These are phyloP conservation scores for Furcifer pardalis DNA, from an alignment of 2,797 vertebrate genomes.

Conservation along the genomic window DNA sequence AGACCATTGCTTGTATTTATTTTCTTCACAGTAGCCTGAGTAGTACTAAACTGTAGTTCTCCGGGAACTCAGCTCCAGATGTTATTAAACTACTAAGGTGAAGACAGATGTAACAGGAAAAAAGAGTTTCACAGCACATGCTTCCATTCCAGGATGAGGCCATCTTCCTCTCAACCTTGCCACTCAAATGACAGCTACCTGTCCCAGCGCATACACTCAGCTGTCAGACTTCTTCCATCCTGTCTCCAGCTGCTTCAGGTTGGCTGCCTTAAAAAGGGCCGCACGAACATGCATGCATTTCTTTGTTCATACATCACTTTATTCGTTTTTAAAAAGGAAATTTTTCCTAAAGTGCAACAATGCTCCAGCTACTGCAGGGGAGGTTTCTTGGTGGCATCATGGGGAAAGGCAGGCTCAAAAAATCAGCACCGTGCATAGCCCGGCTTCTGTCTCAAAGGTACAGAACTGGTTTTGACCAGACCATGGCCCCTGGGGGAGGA, in stretches of 20 bases:
- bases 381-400: constrained; percentile 20
- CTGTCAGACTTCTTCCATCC: not conserved
- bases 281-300: not conserved
- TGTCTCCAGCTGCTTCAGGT: not conserved
- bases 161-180: not conserved
- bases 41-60: constrained; percentile 87
- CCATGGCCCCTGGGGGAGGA: not conserved
- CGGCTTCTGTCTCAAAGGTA: not conserved
- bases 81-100: constrained; percentile 77
- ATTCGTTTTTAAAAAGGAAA: constrained; percentile 8
- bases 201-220: not conserved
- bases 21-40: constrained; percentile 89
- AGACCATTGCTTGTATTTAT: constrained; percentile 73
- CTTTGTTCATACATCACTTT: not conserved
- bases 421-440: constrained; percentile 33
- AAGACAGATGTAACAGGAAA: constrained; percentile 35
- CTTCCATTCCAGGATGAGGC: not conserved
- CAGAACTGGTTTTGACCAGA: constrained; percentile 1
- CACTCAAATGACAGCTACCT: not conserved
- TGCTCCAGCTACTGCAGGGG: constrained; percentile 13
- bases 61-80: constrained; percentile 83
- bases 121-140: constrained; percentile 6
- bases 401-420: not conserved
- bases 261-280: not conserved
- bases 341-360: constrained; percentile 30